phyloP scores from a whole-genome alignment of 1,140 invertebrate species.

The Drosophila sturtevanti region DNA sequence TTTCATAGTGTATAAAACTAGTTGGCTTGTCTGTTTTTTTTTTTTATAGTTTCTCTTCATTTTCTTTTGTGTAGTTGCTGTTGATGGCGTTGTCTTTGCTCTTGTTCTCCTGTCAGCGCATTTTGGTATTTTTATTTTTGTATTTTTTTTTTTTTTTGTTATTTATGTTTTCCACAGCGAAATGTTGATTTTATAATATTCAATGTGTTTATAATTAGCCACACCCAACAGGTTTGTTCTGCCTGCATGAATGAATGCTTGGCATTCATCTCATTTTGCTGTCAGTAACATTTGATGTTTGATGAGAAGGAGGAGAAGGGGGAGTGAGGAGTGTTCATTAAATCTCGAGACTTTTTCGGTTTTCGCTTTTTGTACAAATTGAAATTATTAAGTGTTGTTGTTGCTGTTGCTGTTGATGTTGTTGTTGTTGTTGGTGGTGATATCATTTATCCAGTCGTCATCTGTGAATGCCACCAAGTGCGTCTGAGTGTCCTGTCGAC shows the following conservation, averaged over 20 bases:
- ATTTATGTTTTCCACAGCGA: too few species aligned
- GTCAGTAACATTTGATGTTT: constrained; percentile 57
- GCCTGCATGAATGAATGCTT: neutral
- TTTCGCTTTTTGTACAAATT: constrained; percentile 14
- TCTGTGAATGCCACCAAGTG: constrained; percentile 47
- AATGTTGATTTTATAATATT: constrained; percentile 70
- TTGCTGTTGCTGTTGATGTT: constrained; percentile 1
- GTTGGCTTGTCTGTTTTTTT: neutral
- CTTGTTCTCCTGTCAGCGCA: constrained; percentile 20
- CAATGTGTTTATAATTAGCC: constrained; percentile 64
- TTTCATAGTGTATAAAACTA: neutral
- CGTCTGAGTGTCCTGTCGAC: constrained; percentile 49
- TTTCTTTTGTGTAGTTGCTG: neutral
- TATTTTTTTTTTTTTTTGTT: neutral
- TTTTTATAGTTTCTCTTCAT: neutral
- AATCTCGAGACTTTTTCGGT: constrained; percentile 33
- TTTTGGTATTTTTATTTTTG: neutral
- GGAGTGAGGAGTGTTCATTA: constrained; percentile 42
- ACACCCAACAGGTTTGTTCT: constrained; percentile 31
- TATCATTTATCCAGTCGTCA: constrained; percentile 9
- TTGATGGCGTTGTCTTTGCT: neutral
- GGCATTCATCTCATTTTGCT: constrained; percentile 18
- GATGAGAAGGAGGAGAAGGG: neutral
- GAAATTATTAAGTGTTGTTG: constrained; percentile 24
- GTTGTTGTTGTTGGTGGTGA: constrained; percentile 3